These are phyloP conservation scores for Druceiella hillmani DNA, from an alignment of 2,888 invertebrate species.

Conservation along the genomic window DNA sequence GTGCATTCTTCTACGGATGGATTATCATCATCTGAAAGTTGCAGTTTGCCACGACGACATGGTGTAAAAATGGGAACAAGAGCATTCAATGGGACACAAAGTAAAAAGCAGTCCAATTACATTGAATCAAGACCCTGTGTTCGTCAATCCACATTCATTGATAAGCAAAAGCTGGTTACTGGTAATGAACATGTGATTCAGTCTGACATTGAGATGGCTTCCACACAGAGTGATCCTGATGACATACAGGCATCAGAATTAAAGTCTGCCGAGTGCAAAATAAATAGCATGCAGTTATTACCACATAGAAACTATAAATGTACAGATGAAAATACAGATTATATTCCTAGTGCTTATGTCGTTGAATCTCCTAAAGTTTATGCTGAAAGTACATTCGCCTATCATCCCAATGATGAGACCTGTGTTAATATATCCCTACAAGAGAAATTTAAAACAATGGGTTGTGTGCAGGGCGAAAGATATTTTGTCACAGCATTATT, in stretches of 20 bases:
- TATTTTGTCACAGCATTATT: constrained; percentile 58
- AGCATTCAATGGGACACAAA: constrained; percentile 52
- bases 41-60: constrained; percentile 51
- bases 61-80: constrained; percentile 73
- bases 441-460: constrained; percentile 66
- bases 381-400: constrained; percentile 39
- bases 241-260: constrained; percentile 35
- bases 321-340: constrained; percentile 24
- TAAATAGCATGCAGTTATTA: constrained; percentile 46
- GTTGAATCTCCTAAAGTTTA: constrained; percentile 49
- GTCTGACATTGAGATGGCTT: constrained; percentile 38
- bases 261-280: constrained; percentile 45
- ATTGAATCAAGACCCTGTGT: constrained; percentile 31
- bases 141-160: no score
- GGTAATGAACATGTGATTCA: no score
- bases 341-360: constrained; percentile 35
- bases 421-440: constrained; percentile 60
- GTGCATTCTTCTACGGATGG: constrained; percentile 41
- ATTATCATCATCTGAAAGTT: constrained; percentile 46
- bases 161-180: no score
- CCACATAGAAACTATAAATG: constrained; percentile 43
- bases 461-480: constrained; percentile 64
- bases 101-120: constrained; percentile 31
- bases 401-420: constrained; percentile 42
- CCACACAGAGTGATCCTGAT: constrained; percentile 47